phyloP scores from a whole-genome alignment of 2,113 vertebrate genomes.

The Cynocephalus volans region DNA sequence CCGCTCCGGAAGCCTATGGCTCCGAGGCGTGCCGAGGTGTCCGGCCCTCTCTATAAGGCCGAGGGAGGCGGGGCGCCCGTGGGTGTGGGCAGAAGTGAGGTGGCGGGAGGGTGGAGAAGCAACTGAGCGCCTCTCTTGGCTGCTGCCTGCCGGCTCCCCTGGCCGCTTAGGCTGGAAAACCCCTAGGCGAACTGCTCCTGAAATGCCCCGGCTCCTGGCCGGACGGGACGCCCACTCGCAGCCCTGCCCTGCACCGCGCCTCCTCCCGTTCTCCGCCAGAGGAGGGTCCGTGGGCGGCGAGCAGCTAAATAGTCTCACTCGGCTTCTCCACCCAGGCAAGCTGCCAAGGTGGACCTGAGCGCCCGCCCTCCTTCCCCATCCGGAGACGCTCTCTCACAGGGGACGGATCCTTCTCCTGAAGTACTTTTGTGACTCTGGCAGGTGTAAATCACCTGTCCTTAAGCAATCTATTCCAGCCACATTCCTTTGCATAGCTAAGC shows the following conservation, averaged over 20 bases:
- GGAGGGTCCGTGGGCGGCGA: not conserved
- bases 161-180: not conserved
- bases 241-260: too few species aligned
- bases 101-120: constrained; percentile 13
- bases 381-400: not conserved
- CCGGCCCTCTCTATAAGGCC: not conserved
- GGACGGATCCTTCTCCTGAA: not conserved
- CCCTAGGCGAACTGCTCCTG: not conserved
- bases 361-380: rapidly evolving
- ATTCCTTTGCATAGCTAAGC: not conserved
- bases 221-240: not conserved
- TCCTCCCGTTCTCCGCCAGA: not conserved
- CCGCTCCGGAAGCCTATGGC: not conserved
- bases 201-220: not conserved
- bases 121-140: rapidly evolving
- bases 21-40: not conserved
- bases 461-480: not conserved
- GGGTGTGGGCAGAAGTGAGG: not conserved
- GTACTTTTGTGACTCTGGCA: not conserved
- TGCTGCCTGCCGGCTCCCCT: not conserved
- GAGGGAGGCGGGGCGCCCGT: constrained; percentile 76
- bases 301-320: not conserved
- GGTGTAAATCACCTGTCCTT: not conserved
- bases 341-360: not conserved
- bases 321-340: not conserved